These are phyloP conservation scores for Drosophila seclusa DNA, from an alignment of 2,888 invertebrate species.

Conservation along the genomic window DNA sequence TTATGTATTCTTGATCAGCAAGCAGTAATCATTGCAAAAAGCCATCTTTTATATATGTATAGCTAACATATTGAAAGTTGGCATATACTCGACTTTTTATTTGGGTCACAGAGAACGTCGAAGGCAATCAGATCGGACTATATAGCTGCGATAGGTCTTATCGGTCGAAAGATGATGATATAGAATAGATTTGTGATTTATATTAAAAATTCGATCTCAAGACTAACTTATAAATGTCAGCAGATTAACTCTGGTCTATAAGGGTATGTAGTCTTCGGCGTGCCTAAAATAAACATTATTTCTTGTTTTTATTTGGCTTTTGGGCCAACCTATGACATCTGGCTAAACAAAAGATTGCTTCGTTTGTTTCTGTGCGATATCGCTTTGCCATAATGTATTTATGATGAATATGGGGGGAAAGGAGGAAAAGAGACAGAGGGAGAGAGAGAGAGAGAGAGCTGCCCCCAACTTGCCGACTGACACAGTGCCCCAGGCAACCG, in stretches of 20 bases:
- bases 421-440: neutral
- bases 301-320: constrained; percentile 4
- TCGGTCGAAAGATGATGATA: neutral
- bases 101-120: neutral
- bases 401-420: constrained; percentile 20
- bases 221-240: neutral
- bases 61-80: neutral
- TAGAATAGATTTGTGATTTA: no score
- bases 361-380: constrained; percentile 30
- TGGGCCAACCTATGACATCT: constrained; percentile 63
- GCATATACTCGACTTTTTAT: no score
- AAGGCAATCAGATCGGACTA: neutral
- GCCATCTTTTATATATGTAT: neutral
- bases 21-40: neutral
- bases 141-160: neutral
- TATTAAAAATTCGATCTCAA: no score
- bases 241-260: neutral
- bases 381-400: constrained; percentile 45
- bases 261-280: neutral
- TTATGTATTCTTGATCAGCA: neutral
- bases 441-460: constrained; percentile 1
- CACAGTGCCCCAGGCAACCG: constrained; percentile 40
- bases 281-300: neutral
- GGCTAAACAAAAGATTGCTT: constrained; percentile 47
- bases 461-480: constrained; percentile 43